Evolutionary conservation across 2,797 vertebrate species (phyloP), one percentile per base, ranked within the genome.

Genomic region (Diglossa cyanea): DNA sequence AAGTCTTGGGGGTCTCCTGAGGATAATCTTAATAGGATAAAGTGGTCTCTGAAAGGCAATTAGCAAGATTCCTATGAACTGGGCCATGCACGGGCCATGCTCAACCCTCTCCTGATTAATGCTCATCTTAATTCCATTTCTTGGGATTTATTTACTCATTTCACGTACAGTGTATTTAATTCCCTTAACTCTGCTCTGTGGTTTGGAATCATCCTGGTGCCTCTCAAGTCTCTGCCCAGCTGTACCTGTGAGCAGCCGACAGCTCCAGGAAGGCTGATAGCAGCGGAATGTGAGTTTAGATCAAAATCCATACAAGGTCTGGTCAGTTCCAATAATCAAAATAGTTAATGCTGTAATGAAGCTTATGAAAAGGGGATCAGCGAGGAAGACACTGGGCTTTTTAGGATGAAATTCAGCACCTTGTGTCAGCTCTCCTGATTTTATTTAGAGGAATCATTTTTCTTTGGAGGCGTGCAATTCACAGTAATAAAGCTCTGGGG

Each of bases 11-110:
- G 60, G 9, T 83, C 92, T 95, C 94, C 57, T 78, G 95, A 95
- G 94, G 91, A 95, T 96, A 95, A 89, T 93, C 80, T 96, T 97
- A 96, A 97, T 93, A 95, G 95, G 95, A 97, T 97, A 92, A 97
- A 91, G 42, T 95, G 95, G 91, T 95, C 95, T 97, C 92, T 97
- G 96, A 97, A 97, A 98, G 97, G 86, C 86, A 97, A 97, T 98
- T 98, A 98, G 88, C 78, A 88, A 90, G 88, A 94, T 65, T 81
- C 89, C 60, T 95, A 81, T 58, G 74, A 82, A 86, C 55, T 94
- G 88, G 93, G 95, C 94, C 83, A 71, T 83, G 92, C 68, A 67
- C 33, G 80, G 95, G 70, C 82, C 77, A 42, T 55, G 87, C 90
- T 95, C 88, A 96, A 95, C 83, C 39, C 81, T 44, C 73, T 93